Evolutionary conservation across 2,113 vertebrate species (phyloP).

Genomic region (Brienomyrus longianalis): DNA sequence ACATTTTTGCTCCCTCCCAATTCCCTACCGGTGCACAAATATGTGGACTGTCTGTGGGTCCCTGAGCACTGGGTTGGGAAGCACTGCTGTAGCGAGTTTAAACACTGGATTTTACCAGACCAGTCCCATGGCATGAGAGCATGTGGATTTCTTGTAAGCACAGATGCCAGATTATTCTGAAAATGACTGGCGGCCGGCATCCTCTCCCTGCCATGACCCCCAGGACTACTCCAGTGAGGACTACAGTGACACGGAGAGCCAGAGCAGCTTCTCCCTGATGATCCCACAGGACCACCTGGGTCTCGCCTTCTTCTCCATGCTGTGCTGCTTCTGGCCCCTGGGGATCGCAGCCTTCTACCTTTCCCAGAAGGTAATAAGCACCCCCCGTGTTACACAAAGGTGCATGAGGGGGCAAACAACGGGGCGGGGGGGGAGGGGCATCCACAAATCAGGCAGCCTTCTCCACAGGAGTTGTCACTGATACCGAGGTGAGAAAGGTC

Average conservation of each 20-base stretch:
- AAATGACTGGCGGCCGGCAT: neutral
- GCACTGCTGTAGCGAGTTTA: neutral
- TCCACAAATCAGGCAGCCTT: neutral
- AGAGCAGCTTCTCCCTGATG: constrained; percentile 67
- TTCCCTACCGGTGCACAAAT: neutral
- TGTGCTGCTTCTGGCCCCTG: constrained; percentile 85
- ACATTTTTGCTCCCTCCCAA: neutral
- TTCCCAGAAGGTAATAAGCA: constrained; percentile 71
- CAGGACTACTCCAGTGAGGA: constrained; percentile 72
- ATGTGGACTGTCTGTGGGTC: neutral
- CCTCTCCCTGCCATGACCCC: constrained; percentile 13
- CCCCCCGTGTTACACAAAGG: neutral
- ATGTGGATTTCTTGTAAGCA: neutral
- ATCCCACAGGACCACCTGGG: constrained; percentile 79
- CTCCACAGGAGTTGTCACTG: neutral
- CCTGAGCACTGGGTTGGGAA: neutral
- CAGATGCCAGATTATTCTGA: neutral
- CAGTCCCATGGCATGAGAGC: neutral
- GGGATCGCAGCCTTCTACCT: constrained; percentile 84
- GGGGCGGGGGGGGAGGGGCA: neutral
- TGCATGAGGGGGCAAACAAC: neutral
- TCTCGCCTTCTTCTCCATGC: constrained; percentile 83
- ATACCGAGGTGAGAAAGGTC: neutral
- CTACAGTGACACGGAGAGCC: constrained; percentile 70
- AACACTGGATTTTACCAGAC: neutral